Evolutionary conservation across 2,888 invertebrate genomes (phyloP).

Genomic region (Sthenelais limicola): DNA sequence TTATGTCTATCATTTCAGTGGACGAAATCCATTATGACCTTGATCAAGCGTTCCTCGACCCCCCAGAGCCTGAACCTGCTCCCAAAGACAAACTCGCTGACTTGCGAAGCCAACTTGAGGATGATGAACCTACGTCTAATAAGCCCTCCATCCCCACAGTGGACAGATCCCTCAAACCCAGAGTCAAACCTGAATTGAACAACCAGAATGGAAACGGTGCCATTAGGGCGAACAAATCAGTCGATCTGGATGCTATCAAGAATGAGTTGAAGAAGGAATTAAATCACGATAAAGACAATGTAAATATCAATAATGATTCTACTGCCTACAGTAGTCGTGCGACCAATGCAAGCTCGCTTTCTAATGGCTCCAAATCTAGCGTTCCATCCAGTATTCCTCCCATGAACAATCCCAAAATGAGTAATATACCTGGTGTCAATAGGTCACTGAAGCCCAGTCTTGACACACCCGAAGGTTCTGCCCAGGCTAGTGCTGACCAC

Average conservation of each 20-base stretch:
- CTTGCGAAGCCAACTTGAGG: too few relatives aligned
- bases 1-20: conserved; percentile 59
- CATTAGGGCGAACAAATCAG: not conserved
- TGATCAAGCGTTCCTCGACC: conserved; percentile 58
- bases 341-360: too few relatives aligned
- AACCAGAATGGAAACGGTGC: not conserved
- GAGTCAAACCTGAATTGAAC: not conserved
- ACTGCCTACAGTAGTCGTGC: too few relatives aligned
- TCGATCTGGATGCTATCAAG: conserved; percentile 13
- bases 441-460: conserved; percentile 31
- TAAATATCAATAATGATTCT: too few relatives aligned
- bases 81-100: not conserved
- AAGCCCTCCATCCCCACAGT: conserved; percentile 22
- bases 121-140: too few relatives aligned
- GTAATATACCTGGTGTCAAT: conserved; percentile 31
- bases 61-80: conserved; percentile 14
- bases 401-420: conserved; percentile 9
- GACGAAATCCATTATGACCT: conserved; percentile 71
- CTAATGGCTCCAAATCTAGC: not conserved
- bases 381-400: not conserved
- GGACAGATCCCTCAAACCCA: conserved; percentile 42
- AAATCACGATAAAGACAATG: not conserved
- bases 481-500: conserved; percentile 5
- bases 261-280: conserved; percentile 22
- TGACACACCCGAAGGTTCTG: conserved; percentile 18